phyloP scores from a whole-genome alignment of 2,797 vertebrate species.

The Sebastes itinus region DNA sequence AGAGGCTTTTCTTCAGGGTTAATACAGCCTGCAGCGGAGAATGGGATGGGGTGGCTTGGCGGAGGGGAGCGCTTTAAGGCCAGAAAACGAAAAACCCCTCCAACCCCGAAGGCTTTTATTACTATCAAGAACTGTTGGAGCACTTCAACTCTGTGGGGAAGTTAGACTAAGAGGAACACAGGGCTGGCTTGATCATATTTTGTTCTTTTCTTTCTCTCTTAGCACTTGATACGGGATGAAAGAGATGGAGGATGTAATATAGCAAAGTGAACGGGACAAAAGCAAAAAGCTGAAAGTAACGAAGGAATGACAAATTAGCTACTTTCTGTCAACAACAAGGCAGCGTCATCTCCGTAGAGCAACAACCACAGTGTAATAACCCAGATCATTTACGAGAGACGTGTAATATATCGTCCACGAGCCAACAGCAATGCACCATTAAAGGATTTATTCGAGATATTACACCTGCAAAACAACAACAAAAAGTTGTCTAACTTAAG shows the following conservation, averaged over 20 bases:
- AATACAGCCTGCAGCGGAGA: constrained; percentile 73
- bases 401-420: not conserved
- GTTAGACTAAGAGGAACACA: constrained; percentile 25
- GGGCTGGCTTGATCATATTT: not conserved
- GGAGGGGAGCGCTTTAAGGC: constrained; percentile 48
- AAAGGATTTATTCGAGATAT: not conserved
- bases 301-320: not conserved
- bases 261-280: not conserved
- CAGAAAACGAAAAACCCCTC: constrained; percentile 46
- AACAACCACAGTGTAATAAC: not conserved
- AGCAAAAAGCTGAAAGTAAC: not conserved
- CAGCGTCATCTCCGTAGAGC: not conserved
- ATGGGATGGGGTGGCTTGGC: constrained; percentile 54
- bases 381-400: not conserved
- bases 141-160: constrained; percentile 62
- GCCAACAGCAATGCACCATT: not conserved
- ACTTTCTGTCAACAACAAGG: not conserved
- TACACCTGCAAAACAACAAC: not conserved
- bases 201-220: not conserved
- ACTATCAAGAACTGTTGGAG: constrained; percentile 66
- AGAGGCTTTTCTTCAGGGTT: constrained; percentile 70
- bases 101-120: constrained; percentile 69
- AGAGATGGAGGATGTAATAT: not conserved
- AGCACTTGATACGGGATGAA: not conserved
- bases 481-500: not conserved